Evolutionary conservation across 2,797 vertebrate genomes (phyloP).

Genomic region (Tapera naevia): DNA sequence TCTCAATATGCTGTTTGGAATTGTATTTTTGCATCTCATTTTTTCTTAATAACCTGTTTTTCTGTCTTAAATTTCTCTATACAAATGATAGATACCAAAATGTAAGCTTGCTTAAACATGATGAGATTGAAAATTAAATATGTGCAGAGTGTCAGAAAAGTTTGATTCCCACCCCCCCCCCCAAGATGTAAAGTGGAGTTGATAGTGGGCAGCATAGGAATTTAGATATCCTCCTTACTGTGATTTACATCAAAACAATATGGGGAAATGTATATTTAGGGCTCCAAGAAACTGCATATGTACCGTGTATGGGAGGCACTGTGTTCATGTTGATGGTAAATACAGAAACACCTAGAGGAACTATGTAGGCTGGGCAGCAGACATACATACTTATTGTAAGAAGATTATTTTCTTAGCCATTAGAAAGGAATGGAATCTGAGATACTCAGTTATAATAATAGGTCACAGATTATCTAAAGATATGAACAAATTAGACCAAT

Average conservation of each 20-base stretch:
- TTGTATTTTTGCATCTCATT: neutral
- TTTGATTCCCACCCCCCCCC: too few species aligned
- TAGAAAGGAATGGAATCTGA: neutral
- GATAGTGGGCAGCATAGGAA: neutral
- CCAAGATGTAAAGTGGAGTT: neutral
- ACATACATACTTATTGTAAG: neutral
- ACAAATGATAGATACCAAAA: neutral
- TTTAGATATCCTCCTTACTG: neutral
- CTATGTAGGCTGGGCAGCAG: rapidly evolving
- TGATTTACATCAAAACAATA: neutral
- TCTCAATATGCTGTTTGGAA: neutral
- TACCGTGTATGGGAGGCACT: neutral
- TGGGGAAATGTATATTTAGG: neutral
- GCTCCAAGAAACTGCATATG: neutral
- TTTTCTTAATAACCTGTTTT: rapidly evolving
- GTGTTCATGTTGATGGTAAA: neutral
- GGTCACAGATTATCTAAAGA: neutral
- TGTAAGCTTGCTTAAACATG: neutral
- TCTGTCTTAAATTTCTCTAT: neutral
- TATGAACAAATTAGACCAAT: neutral
- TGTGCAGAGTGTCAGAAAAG: neutral
- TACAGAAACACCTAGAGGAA: neutral
- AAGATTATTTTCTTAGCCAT: neutral
- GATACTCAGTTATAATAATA: neutral
- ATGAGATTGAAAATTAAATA: neutral